These are phyloP conservation scores for Onychostruthus taczanowskii DNA, from an alignment of 2,113 vertebrate genomes.

Conservation along the genomic window DNA sequence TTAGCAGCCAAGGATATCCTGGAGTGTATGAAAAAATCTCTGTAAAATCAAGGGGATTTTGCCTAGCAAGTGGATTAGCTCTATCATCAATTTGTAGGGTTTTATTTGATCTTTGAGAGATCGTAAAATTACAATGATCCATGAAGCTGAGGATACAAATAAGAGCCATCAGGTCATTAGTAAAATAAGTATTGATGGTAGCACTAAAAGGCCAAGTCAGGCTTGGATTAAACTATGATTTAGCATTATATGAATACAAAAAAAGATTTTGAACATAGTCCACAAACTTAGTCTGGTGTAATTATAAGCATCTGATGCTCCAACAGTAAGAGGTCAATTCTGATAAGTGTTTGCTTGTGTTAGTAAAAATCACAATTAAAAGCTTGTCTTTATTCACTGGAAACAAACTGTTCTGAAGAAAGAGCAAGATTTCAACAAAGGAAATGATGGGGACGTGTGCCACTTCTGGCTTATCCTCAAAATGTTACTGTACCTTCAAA, in stretches of 20 bases:
- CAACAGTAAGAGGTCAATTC: not conserved
- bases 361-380: not conserved
- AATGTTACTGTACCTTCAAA: too few species aligned
- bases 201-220: not conserved
- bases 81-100: not conserved
- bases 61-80: not conserved
- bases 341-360: not conserved
- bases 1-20: not conserved
- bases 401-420: not conserved
- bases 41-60: not conserved
- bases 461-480: too few species aligned
- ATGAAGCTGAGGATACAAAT: not conserved
- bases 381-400: not conserved
- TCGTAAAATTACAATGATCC: not conserved
- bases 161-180: not conserved
- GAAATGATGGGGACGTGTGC: accelerated
- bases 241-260: not conserved
- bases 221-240: not conserved
- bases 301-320: not conserved
- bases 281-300: not conserved
- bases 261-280: not conserved
- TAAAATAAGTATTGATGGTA: not conserved
- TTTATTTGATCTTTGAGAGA: conserved; percentile 2
- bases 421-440: not conserved
- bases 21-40: not conserved